phyloP scores from a whole-genome alignment of 2,797 vertebrate species.

The Margarornis squamiger region DNA sequence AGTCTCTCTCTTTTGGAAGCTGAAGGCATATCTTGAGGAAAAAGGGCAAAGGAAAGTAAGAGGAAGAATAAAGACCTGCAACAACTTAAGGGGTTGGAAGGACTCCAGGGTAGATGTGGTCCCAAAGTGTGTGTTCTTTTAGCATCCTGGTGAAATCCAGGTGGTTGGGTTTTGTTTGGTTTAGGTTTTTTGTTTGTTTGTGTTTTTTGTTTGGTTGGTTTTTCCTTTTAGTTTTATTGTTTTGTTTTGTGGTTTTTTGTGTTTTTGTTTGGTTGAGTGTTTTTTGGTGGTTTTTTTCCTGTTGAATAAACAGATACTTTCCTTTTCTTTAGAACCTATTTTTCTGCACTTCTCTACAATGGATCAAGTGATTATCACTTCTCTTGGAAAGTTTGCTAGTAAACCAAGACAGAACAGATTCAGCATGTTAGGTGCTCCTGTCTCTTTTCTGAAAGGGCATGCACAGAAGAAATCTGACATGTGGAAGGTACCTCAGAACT shows the following conservation, averaged over 20 bases:
- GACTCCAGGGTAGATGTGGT: background rate
- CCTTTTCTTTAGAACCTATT: background rate
- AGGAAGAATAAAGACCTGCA: background rate
- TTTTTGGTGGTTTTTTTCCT: background rate
- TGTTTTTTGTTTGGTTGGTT: background rate
- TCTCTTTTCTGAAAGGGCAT: background rate
- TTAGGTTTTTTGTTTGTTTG: too few species aligned
- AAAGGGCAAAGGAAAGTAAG: background rate
- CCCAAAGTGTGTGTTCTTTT: background rate
- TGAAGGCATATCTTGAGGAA: background rate
- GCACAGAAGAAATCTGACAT: background rate
- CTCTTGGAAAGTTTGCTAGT: background rate
- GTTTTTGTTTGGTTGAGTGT: background rate
- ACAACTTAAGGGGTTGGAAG: background rate
- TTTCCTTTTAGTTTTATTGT: background rate
- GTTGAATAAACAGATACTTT: background rate
- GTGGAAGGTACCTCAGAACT: background rate
- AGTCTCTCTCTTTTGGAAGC: background rate
- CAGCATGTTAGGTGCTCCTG: background rate
- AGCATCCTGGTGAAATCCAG: background rate
- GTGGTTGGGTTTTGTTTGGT: background rate
- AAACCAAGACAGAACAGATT: background rate
- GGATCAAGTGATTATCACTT: background rate
- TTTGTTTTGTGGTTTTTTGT: background rate
- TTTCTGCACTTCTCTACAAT: background rate